Evolutionary conservation across 2,113 vertebrate genomes (phyloP).

Genomic region (Rhinoderma darwinii): DNA sequence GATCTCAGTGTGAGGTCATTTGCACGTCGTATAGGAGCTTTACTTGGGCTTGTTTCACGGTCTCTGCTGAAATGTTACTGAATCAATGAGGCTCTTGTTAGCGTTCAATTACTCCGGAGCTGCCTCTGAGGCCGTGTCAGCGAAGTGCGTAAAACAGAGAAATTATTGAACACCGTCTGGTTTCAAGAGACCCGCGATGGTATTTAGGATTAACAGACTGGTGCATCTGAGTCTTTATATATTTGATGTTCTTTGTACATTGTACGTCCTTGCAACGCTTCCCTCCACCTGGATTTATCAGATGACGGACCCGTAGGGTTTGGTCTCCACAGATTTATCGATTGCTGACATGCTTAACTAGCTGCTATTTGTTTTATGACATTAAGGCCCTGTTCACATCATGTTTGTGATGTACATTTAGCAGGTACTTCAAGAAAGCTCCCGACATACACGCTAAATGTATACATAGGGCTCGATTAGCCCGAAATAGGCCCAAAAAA

Average conservation of each 20-base stretch:
- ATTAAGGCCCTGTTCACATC: too few relatives aligned
- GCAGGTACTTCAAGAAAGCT: too few relatives aligned
- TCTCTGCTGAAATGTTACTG: conserved; percentile 48
- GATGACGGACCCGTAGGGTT: neutral
- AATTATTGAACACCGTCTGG: conserved; percentile 53
- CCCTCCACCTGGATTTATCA: neutral
- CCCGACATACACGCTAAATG: too few relatives aligned
- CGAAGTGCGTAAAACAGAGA: conserved; percentile 63
- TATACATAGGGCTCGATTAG: too few relatives aligned
- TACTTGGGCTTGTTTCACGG: neutral
- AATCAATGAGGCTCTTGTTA: conserved; percentile 52
- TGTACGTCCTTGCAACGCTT: neutral
- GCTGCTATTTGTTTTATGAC: neutral
- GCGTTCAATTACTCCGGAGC: conserved; percentile 26
- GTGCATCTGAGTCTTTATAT: conserved; percentile 22
- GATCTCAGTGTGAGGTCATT: conserved; percentile 23
- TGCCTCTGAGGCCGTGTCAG: conserved; percentile 59
- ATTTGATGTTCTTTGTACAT: conserved; percentile 36
- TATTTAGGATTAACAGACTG: conserved; percentile 55
- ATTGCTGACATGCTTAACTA: neutral
- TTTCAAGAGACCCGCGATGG: conserved; percentile 51
- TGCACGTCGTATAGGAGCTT: conserved; percentile 57
- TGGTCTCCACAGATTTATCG: neutral
- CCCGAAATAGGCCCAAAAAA: too few relatives aligned
- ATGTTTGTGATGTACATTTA: too few relatives aligned